Base-by-base conservation (phyloP, 2,113 vertebrate genomes). In the Centropus unirufus region DNA sequence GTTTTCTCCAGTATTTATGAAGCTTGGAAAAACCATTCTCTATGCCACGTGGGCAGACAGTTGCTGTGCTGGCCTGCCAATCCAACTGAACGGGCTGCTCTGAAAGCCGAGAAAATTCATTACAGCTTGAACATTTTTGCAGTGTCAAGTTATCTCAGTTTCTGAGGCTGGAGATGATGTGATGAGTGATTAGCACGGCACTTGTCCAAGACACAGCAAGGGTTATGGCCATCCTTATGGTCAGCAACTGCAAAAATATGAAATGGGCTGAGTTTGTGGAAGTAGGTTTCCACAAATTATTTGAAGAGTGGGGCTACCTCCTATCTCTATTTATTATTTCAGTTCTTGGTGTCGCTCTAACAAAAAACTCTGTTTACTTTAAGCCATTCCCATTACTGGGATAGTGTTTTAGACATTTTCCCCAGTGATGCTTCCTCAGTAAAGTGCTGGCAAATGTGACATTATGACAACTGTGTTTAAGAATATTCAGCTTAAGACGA, bases 181-280 rank as follows among this genome's bases (percentile, higher is more conserved):
- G 88, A 97, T 62, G 93, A 91, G 89, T 97, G 97, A 98, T 98
- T 96, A 96, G 96, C 94, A 95, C 75, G 84, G 93, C 94, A 93
- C 78, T 97, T 97, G 92, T 97, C 97, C 96, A 94, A 97, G 89
- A 78, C 96, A 72, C 97, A 97, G 97, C 94, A 88, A 98, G 98
- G 91, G 96, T 94, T 96, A 96, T 52, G 61, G 76, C 86, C 59
- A 21, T 88, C 96, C 97, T 98, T 97, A 97, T 97, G 97, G 97
- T 83, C 97, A 96, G 97, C 98, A 98, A 98, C 98, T 98, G 98
- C 98, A 98, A 93, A 98, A 98, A 98, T 97, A 98, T 34, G 84
- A 96, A 94, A 96, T n/a, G 62, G 92, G 94, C 94, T 96, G 96
- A 96, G 93, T 94, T 95, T 97, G 96, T 97, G 95, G 95, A 95